Conservation (phyloP, 1,140 invertebrate genomes). For the Camponotus pennsylvanicus region DNA sequence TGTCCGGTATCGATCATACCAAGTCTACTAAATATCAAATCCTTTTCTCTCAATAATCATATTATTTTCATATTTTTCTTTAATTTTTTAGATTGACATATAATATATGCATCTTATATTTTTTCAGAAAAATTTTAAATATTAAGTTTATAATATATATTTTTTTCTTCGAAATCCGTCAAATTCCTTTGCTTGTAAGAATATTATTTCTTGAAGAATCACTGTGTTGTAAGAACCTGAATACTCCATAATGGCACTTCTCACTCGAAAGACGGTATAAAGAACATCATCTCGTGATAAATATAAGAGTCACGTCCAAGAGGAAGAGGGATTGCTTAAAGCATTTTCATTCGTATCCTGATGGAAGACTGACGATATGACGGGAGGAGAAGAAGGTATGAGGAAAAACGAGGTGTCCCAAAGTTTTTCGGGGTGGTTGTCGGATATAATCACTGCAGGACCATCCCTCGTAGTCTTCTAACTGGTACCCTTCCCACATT, state of each 20-base stretch:
- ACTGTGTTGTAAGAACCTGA: constrained; percentile 20
- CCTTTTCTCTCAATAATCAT: neutral
- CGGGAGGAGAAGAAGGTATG: neutral
- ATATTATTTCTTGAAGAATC: constrained; percentile 65
- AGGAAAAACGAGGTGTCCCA: constrained; percentile 68
- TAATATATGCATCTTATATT: neutral
- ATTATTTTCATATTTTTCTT: neutral
- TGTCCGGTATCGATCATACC: neutral
- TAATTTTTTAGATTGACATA: neutral
- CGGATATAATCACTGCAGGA: constrained; percentile 84
- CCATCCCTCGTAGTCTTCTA: constrained; percentile 67
- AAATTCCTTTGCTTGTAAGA: neutral
- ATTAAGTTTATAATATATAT: neutral
- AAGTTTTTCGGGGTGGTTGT: constrained; percentile 81
- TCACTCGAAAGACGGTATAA: constrained; percentile 73
- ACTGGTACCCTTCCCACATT: constrained; percentile 53
- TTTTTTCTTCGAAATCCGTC: neutral
- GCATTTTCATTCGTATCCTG: constrained; percentile 82
- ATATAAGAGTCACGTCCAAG: constrained; percentile 83
- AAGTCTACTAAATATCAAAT: neutral
- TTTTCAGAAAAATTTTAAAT: neutral
- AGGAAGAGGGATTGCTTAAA: constrained; percentile 80
- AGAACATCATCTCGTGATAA: constrained; percentile 81
- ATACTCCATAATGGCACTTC: constrained; percentile 62
- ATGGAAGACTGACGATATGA: constrained; percentile 66